A percentile compares a stretch with the other conserved stretches of the same genome.
Evolutionary conservation across 2,113 vertebrate species (phyloP).

Genomic region (Propithecus coquereli): DNA sequence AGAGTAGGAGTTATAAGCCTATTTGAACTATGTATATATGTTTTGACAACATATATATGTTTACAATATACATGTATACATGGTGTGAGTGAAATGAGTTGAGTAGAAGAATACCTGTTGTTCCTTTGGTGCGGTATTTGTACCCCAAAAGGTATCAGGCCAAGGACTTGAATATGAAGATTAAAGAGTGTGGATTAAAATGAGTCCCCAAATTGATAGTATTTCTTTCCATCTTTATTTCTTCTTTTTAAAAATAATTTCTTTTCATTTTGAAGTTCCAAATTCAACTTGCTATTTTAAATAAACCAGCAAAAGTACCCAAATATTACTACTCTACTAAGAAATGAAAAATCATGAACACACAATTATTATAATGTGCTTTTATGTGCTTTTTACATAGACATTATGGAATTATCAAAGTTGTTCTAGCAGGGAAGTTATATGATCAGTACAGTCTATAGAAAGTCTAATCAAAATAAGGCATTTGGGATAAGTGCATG

Average conservation of each 20-base stretch:
- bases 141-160: rapidly evolving
- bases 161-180: background rate
- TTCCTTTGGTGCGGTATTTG: background rate
- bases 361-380: background rate
- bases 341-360: background rate
- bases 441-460: background rate
- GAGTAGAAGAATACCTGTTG: background rate
- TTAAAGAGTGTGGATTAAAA: background rate
- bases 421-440: background rate
- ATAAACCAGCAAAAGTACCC: background rate
- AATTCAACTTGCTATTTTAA: background rate
- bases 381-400: background rate
- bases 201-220: background rate
- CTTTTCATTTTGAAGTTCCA: background rate
- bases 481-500: background rate
- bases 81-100: background rate
- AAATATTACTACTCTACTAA: background rate
- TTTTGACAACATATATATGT: background rate
- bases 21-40: background rate
- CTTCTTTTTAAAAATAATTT: background rate
- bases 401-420: background rate
- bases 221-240: background rate
- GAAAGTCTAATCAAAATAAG: background rate
- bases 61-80: background rate
- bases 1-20: background rate